These are phyloP conservation scores for Trypoxylus dichotomus DNA, from an alignment of 1,140 invertebrate genomes.

Conservation along the genomic window DNA sequence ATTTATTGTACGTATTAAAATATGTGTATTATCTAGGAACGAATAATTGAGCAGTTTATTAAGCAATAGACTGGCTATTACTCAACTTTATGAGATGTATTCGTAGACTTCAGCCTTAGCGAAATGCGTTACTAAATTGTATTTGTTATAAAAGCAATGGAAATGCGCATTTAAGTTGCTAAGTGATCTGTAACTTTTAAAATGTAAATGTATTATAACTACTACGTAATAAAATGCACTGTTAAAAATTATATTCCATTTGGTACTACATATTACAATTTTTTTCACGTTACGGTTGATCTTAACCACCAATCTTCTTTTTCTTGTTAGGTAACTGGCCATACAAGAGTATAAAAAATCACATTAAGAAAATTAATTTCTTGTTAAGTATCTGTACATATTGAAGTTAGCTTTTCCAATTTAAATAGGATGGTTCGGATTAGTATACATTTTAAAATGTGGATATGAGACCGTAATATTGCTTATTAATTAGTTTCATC, in stretches of 20 bases:
- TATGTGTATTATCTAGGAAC: background rate
- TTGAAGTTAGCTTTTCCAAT: background rate
- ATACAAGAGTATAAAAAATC: background rate
- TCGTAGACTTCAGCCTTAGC: too few species aligned
- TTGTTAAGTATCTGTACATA: background rate
- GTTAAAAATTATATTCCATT: constrained; percentile 1
- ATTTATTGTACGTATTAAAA: background rate
- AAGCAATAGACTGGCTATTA: background rate
- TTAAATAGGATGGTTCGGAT: background rate
- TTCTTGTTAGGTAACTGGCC: background rate
- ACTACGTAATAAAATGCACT: background rate
- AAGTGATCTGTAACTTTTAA: too few species aligned
- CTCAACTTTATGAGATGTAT: too few species aligned
- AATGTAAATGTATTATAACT: too few species aligned
- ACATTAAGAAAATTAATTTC: background rate
- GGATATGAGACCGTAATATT: background rate
- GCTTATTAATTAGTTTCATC: background rate
- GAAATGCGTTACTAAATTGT: too few species aligned
- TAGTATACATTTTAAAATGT: background rate
- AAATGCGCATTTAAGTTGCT: too few species aligned
- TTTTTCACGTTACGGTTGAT: background rate
- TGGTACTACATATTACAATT: background rate
- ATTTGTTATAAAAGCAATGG: too few species aligned
- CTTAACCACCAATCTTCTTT: background rate
- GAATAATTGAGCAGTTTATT: background rate